Conservation (phyloP, 2,888 invertebrate genomes). For the Cryptosula pallasiana region DNA sequence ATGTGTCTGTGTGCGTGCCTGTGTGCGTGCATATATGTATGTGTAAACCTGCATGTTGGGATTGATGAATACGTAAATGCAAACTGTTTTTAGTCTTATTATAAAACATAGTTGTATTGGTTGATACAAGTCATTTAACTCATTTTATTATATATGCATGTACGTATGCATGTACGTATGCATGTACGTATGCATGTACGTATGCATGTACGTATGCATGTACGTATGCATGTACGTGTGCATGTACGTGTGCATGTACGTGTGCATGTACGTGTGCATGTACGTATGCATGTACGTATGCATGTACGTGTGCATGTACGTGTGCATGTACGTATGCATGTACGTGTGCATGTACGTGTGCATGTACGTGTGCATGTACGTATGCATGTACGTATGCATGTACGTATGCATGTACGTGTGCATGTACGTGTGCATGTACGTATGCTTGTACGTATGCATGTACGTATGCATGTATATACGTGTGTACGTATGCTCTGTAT, state of each 20-base stretch:
- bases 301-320: conserved; percentile 27
- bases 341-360: conserved; percentile 18
- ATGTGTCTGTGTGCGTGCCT: background rate
- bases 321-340: conserved; percentile 26
- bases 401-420: background rate
- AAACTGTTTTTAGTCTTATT: too few relatives aligned
- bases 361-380: background rate
- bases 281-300: conserved; percentile 27
- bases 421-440: conserved; percentile 21
- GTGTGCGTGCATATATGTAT: background rate
- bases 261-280: conserved; percentile 24
- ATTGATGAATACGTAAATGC: background rate
- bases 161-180: background rate
- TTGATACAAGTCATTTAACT: too few relatives aligned
- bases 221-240: conserved; percentile 3
- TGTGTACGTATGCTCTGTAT: background rate
- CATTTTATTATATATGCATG: background rate
- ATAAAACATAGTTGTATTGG: too few relatives aligned
- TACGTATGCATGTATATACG: background rate
- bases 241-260: conserved; percentile 15
- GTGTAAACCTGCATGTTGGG: background rate
- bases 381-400: background rate
- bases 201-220: background rate
- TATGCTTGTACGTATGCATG: conserved; percentile 9
- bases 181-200: background rate